phyloP scores from a whole-genome alignment of 2,797 vertebrate species.

The Coccyzus lansbergi region DNA sequence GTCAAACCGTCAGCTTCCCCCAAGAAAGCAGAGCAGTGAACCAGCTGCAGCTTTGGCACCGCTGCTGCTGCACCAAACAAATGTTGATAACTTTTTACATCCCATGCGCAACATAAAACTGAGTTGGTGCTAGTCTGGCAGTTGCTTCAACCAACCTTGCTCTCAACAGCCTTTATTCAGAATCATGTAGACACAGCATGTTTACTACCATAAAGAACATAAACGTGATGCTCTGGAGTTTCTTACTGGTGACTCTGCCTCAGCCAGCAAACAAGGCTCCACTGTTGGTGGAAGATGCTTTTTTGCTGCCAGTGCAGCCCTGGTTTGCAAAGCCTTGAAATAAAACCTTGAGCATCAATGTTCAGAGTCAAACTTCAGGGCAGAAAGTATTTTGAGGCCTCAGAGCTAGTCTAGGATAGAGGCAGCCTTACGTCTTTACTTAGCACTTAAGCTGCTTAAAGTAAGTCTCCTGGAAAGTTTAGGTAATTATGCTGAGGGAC shows the following conservation, averaged over 20 bases:
- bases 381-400: background rate
- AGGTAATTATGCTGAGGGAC: background rate
- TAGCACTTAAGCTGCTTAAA: background rate
- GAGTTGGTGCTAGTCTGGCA: background rate
- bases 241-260: background rate
- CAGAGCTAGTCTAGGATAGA: background rate
- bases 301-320: background rate
- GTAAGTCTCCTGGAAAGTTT: background rate
- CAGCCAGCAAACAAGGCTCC: background rate
- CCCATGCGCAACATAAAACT: rapidly evolving
- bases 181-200: background rate
- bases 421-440: background rate
- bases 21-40: rapidly evolving
- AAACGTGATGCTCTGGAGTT: background rate
- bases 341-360: background rate
- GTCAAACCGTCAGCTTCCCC: background rate
- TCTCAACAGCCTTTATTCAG: background rate
- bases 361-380: background rate
- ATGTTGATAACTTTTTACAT: background rate
- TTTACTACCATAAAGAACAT: background rate
- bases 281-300: background rate
- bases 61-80: background rate
- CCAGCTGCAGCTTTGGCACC: background rate
- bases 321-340: background rate
- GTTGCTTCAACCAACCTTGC: background rate